These are phyloP conservation scores for Pollenia amentaria DNA, from an alignment of 2,888 invertebrate genomes.

Conservation along the genomic window DNA sequence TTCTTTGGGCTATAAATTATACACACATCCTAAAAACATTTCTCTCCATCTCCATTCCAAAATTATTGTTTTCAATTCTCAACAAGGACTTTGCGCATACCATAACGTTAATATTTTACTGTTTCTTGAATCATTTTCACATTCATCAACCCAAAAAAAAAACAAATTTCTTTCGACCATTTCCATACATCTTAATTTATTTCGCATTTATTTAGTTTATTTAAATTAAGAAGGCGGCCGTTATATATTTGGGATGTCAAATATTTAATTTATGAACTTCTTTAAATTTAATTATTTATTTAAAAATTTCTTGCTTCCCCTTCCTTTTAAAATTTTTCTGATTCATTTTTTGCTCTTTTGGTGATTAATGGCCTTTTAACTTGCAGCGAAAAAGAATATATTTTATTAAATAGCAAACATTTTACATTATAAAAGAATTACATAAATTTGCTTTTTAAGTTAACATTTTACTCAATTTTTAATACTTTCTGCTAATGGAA, in stretches of 20 bases:
- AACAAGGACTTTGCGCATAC: too few species aligned
- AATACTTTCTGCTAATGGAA: too few species aligned
- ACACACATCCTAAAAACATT: too few species aligned
- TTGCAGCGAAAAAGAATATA: background rate
- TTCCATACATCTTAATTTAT: constrained; percentile 21
- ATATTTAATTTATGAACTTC: constrained; percentile 45
- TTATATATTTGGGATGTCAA: background rate
- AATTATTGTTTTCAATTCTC: too few species aligned
- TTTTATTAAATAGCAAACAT: too few species aligned
- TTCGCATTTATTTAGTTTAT: background rate
- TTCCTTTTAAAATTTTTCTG: background rate
- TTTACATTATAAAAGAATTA: too few species aligned
- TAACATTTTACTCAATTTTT: too few species aligned
- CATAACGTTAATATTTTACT: too few species aligned
- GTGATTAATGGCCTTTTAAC: constrained; percentile 27
- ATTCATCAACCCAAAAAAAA: background rate
- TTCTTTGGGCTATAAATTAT: too few species aligned
- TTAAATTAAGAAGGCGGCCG: background rate
- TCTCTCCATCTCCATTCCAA: too few species aligned
- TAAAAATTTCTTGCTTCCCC: background rate
- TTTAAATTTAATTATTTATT: constrained; percentile 40
- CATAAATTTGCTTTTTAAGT: too few species aligned
- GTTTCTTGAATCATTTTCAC: background rate
- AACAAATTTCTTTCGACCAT: background rate
- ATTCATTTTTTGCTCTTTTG: background rate